phyloP scores from a whole-genome alignment of 2,888 invertebrate species.

The Clunio marinus region DNA sequence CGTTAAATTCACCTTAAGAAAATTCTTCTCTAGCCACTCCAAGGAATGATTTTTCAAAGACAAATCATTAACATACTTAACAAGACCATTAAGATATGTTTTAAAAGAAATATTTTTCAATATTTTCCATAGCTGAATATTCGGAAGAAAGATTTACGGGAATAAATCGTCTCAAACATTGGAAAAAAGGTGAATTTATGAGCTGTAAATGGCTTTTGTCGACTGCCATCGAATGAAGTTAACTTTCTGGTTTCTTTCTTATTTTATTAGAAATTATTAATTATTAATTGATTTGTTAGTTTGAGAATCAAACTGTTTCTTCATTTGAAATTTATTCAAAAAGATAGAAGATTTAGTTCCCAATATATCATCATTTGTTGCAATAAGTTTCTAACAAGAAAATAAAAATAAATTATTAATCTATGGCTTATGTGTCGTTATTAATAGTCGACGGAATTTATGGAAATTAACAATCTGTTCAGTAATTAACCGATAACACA shows the following conservation, averaged over 20 bases:
- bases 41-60: slow-evolving; percentile 28
- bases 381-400: neutral
- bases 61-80: slow-evolving; percentile 36
- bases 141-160: no score
- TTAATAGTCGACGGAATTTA: slow-evolving; percentile 8
- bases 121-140: neutral
- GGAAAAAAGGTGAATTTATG: no score
- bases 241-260: no score
- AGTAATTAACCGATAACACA: neutral
- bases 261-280: slow-evolving; percentile 33
- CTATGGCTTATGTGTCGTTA: neutral
- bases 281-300: slow-evolving; percentile 35
- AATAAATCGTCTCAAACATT: no score
- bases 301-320: neutral
- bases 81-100: slow-evolving; percentile 36
- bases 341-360: neutral
- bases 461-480: neutral
- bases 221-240: no score
- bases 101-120: slow-evolving; percentile 28
- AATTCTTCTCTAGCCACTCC: neutral
- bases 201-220: no score
- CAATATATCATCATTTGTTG: slow-evolving; percentile 23
- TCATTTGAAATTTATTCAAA: neutral
- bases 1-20: slow-evolving; percentile 10
- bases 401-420: neutral